Base-by-base conservation (phyloP, 2,797 vertebrate species). In the Mallotus villosus region DNA sequence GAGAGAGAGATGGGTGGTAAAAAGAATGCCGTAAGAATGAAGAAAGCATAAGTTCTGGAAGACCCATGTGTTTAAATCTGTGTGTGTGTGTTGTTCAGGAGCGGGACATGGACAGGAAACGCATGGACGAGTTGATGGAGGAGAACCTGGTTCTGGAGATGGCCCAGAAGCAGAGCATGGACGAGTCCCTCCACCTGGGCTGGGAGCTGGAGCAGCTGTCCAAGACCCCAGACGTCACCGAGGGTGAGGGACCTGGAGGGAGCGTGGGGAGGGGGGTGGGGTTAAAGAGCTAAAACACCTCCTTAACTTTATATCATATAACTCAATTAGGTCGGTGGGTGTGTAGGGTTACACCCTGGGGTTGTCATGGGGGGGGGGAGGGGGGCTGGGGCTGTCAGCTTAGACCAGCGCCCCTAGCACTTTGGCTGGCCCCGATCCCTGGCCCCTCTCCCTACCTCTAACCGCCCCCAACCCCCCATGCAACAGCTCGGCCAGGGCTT, bases 151-250 rank as follows among this genome's bases (percentile, higher is more conserved):
- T 94, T 49, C 89, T 99, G 9, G 97, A 98, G 92, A 96, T 99
- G 96, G 97, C 97, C 71, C 97, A 99, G 91, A 99, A 98, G 74
- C 97, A 98, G 87, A 99, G 97, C 81, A 99, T 99, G 97, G 97
- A 98, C 62, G 97, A 99, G 83, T 98, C 97, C 3, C 86, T 99
- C 81, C 97, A 99, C 86, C 93, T 99, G 71, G 97, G 97, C 80
- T 99, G 97, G 97, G 97, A 99, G 80, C 91, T 99, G 73, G 97
- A 99, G 77, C 97, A 98, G 81, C 95, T 99, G 16, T 96, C 96
- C 60, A 98, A 96, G 89, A 96, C 96, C 24, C 96, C 95, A 21
- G 97, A 98, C 41, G 87, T 95, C 74, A 91, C 94, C 9, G 96
- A 99, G 86, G 95, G 97, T 99, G 91, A 84, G 70, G 9, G 64